Evolutionary conservation across 2,888 invertebrate species (phyloP), one percentile per base, ranked within the genome.

Genomic region (Noctua janthina): DNA sequence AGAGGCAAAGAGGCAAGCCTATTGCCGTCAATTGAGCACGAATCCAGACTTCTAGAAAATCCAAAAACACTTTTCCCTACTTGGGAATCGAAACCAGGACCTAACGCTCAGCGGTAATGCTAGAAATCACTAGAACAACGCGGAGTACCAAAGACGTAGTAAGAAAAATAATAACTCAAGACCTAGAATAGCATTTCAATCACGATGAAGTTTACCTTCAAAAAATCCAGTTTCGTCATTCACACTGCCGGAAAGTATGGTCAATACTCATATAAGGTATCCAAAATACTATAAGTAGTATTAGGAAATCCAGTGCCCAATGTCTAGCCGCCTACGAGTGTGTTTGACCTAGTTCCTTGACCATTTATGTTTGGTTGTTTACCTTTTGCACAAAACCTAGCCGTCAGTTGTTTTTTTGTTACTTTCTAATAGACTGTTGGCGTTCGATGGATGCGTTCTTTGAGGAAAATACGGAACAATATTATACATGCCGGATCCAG

Each of bases 331-430:
- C 82, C 82, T 56, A 78, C 82, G 51, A 49, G 20, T 43, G 8
- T 49, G 7, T 59, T 23, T 82, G 82, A 82, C 82, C 82, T 64
- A 78, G 56, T 78, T 78, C 43, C 17, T 46, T 29, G 23, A 5
- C 20, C 35, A 82, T 71, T 43, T 59, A 73, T 35, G n/a, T 59
- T 20, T 49, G 15, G 23, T 64, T 64, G 54, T 77, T 68, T 62
- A 72, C 39, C 82, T 73, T 82, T 81, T 69, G 67, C 29, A 35
- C 39, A 35, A 74, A 64, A n/a, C 1, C 15, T 17, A 3, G 62
- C 10, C 4, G 20, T 0, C 29, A 64, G 13, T 43, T 23, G 29
- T 1, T 59, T 51, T 51, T 51, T 79, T n/a, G 11, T 51, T n/a
- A 54, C 29, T 67, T 72, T 72, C 56, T 35, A 78, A 72, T 29